Evolutionary conservation across 2,888 invertebrate genomes (phyloP).

Genomic region (Rhagophthalmus giganteus): DNA sequence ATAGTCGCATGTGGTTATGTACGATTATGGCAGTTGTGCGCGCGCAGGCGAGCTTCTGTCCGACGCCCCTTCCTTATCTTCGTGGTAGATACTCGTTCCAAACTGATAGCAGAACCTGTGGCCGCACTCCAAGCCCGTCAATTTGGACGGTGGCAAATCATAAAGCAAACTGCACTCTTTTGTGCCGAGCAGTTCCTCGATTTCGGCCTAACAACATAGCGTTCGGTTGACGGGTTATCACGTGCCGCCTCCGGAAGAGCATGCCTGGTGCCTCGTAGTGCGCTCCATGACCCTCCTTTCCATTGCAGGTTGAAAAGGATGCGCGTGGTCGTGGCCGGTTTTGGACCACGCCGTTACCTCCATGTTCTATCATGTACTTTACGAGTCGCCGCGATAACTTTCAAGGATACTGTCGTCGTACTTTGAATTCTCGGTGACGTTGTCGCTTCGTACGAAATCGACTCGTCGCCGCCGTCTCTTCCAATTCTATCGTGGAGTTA

Average conservation of each 20-base stretch:
- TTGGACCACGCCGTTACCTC: slow-evolving; percentile 95
- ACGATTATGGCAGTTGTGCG: slow-evolving; percentile 98
- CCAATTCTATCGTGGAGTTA: slow-evolving; percentile 96
- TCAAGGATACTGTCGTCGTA: slow-evolving; percentile 89
- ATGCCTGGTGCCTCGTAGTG: slow-evolving; percentile 93
- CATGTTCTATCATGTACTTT: slow-evolving; percentile 95
- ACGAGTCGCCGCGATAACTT: slow-evolving; percentile 96
- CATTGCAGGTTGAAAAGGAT: slow-evolving; percentile 97
- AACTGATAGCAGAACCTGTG: slow-evolving; percentile 92
- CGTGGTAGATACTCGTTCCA: slow-evolving; percentile 98
- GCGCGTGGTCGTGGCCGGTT: slow-evolving; percentile 84
- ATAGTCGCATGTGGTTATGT: slow-evolving; percentile 90
- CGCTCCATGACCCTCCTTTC: slow-evolving; percentile 99
- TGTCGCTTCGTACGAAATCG: slow-evolving; percentile 81
- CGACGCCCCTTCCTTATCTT: slow-evolving; percentile 97
- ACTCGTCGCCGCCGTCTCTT: slow-evolving; percentile 93
- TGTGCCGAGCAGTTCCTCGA: slow-evolving; percentile 68
- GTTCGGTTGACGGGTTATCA: slow-evolving; percentile 89
- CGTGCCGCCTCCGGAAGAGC: slow-evolving; percentile 91
- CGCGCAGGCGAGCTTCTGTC: slow-evolving; percentile 95
- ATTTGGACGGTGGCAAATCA: no score
- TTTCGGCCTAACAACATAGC: slow-evolving; percentile 68
- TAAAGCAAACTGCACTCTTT: slow-evolving; percentile 95
- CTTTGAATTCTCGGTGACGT: slow-evolving; percentile 77
- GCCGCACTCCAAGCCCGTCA: slow-evolving; percentile 96